Conservation (phyloP, 2,113 vertebrate species). For the Dipodomys merriami region DNA sequence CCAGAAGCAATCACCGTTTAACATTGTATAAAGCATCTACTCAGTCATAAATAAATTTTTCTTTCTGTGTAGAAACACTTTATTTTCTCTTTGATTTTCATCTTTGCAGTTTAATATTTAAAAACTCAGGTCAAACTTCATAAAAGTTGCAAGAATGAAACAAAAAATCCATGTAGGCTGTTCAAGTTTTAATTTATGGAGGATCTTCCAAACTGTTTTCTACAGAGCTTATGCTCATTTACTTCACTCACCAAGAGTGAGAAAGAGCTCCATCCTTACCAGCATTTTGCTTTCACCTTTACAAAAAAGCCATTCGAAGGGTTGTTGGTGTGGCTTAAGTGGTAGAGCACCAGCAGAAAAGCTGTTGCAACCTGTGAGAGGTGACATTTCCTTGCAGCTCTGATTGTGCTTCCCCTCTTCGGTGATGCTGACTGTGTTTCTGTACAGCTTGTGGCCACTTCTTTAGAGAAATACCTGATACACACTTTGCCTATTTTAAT, state of each 20-base stretch:
- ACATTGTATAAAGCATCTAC: neutral
- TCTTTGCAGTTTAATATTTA: conserved; percentile 4
- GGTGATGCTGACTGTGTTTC: neutral
- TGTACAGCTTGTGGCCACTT: neutral
- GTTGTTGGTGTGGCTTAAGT: no score
- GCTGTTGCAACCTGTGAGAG: neutral
- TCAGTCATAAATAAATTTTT: neutral
- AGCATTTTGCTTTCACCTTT: neutral
- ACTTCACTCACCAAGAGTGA: neutral
- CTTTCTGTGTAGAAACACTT: neutral
- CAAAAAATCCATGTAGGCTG: neutral
- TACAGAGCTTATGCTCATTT: neutral
- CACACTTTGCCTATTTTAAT: neutral
- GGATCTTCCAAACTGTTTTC: neutral
- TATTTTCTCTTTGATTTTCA: neutral
- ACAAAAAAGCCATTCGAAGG: neutral
- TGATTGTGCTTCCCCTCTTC: neutral
- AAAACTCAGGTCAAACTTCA: neutral
- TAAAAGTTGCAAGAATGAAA: neutral
- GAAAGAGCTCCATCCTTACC: neutral
- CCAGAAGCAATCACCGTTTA: neutral
- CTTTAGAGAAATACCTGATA: neutral
- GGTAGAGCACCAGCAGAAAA: neutral
- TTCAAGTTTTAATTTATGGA: neutral
- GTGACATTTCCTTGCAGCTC: neutral